These are phyloP conservation scores for Panthera leo DNA, from an alignment of 2,113 vertebrate genomes.

Conservation along the genomic window DNA sequence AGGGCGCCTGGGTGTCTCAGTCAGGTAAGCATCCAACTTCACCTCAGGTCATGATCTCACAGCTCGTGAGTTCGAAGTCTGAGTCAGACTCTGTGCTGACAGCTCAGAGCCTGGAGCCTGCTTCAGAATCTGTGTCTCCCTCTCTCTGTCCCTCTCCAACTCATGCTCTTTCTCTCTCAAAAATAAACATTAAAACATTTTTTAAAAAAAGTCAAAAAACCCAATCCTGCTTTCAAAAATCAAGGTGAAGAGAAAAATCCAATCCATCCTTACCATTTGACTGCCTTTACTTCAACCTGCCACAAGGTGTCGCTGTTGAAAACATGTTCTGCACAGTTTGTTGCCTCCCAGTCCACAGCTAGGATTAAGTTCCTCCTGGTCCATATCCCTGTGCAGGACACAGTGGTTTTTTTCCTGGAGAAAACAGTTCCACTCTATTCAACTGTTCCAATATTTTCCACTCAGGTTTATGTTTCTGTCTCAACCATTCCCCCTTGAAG, in stretches of 20 bases:
- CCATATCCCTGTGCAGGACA: neutral
- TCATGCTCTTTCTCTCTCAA: too few relatives aligned
- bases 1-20: too few relatives aligned
- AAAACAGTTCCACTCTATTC: neutral
- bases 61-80: too few relatives aligned
- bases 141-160: too few relatives aligned
- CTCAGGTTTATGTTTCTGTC: neutral
- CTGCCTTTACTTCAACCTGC: neutral
- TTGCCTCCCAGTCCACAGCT: neutral
- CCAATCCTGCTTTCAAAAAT: neutral
- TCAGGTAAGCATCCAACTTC: too few relatives aligned
- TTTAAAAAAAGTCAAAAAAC: neutral
- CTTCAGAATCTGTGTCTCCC: too few relatives aligned
- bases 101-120: too few relatives aligned
- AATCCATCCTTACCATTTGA: neutral
- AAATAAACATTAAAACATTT: too few relatives aligned
- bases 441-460: neutral
- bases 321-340: neutral
- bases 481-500: neutral
- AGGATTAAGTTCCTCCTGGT: neutral
- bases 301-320: constrained; percentile 56
- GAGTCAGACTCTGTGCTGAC: too few relatives aligned
- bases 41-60: too few relatives aligned
- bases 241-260: neutral
- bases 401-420: neutral